phyloP scores from a whole-genome alignment of 2,888 invertebrate species.

The Trissolcus brochymenae region DNA sequence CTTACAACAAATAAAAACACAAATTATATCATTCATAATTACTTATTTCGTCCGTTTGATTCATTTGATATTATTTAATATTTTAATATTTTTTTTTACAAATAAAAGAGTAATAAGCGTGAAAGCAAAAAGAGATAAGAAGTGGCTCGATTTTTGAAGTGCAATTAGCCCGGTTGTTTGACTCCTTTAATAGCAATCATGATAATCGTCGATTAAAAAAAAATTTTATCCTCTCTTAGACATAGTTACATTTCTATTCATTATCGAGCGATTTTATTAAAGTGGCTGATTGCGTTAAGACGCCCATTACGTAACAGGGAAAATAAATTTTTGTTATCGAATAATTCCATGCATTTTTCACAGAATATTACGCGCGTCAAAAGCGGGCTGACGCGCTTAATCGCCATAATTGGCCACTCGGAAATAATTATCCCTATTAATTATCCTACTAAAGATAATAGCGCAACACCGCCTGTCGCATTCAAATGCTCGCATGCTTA shows the following conservation, averaged over 20 bases:
- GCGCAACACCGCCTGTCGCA: conserved; percentile 17
- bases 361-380: conserved; percentile 29
- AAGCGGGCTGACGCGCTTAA: conserved; percentile 31
- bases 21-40: too few species aligned
- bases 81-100: too few species aligned
- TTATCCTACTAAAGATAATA: conserved; percentile 28
- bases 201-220: conserved; percentile 30
- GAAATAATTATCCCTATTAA: conserved; percentile 43
- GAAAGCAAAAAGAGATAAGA: conserved; percentile 30
- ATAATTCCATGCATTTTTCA: conserved; percentile 36
- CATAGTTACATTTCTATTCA: conserved; percentile 37
- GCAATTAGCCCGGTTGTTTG: conserved; percentile 45
- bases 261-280: conserved; percentile 43
- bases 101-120: conserved; percentile 3
- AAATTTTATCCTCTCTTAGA: conserved; percentile 14
- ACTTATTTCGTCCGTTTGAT: too few species aligned
- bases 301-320: conserved; percentile 29
- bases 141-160: conserved; percentile 31
- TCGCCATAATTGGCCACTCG: conserved; percentile 34
- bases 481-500: conserved; percentile 12
- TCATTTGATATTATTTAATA: too few species aligned
- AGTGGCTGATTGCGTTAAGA: conserved; percentile 35
- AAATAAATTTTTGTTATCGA: conserved; percentile 49
- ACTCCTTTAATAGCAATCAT: conserved; percentile 38
- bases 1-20: too few species aligned